Conservation (phyloP, 2,113 vertebrate species). For the Heterotilapia buettikoferi region DNA sequence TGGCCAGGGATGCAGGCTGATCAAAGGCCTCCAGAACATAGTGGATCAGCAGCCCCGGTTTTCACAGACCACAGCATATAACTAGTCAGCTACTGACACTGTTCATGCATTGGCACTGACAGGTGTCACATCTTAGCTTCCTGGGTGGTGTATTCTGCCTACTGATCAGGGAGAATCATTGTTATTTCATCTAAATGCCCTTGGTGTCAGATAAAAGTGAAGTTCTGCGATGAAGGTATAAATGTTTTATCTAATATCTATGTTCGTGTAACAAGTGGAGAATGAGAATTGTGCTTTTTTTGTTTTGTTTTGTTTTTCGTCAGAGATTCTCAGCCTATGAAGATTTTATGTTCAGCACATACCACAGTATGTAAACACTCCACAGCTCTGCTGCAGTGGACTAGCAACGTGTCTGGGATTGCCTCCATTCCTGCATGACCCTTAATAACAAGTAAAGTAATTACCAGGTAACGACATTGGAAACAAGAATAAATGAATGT, state of each 20-base stretch:
- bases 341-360: background rate
- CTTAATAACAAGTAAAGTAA: conserved; percentile 47
- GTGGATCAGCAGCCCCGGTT: conserved; percentile 13
- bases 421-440: conserved; percentile 32
- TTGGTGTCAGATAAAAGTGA: conserved; percentile 39
- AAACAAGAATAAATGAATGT: conserved; percentile 58
- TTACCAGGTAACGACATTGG: conserved; percentile 40
- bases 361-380: background rate
- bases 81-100: conserved; percentile 14
- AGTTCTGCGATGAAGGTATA: background rate
- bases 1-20: conserved; percentile 48
- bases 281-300: background rate
- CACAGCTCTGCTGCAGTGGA: background rate
- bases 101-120: conserved; percentile 39
- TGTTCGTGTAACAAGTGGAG: background rate
- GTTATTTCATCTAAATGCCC: conserved; percentile 40
- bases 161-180: conserved; percentile 40
- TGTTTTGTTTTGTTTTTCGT: background rate
- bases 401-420: background rate
- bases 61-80: conserved; percentile 10
- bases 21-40: conserved; percentile 63
- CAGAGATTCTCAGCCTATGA: background rate
- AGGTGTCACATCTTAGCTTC: conserved; percentile 53
- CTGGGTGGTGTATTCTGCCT: conserved; percentile 36
- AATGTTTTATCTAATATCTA: background rate